Conservation (phyloP, 1,140 invertebrate genomes). For the Andrena cerasifolii region DNA sequence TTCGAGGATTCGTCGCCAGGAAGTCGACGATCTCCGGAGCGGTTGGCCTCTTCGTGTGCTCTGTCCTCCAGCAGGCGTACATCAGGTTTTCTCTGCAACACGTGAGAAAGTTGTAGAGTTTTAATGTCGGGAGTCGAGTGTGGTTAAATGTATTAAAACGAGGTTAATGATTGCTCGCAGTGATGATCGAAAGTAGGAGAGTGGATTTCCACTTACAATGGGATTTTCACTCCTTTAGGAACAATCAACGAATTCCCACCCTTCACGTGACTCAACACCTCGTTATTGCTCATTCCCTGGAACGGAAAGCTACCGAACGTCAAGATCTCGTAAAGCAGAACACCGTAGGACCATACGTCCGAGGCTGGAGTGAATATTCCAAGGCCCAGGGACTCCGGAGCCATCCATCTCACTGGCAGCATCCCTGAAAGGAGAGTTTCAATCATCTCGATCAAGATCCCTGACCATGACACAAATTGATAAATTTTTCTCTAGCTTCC, state of each 20-base stretch:
- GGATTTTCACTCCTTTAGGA: conserved; percentile 88
- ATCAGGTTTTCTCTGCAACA: conserved; percentile 87
- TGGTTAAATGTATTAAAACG: too few relatives aligned
- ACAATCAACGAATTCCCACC: conserved; percentile 87
- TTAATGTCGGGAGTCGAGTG: background rate
- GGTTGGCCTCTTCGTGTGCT: conserved; percentile 87
- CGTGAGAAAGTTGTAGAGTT: background rate
- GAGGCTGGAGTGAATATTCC: conserved; percentile 93
- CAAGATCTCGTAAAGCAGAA: conserved; percentile 92
- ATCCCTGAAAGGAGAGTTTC: conserved; percentile 83
- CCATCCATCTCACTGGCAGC: conserved; percentile 97
- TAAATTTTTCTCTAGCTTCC: background rate
- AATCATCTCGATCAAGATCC: background rate
- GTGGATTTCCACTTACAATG: conserved; percentile 87
- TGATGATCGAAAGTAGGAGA: background rate
- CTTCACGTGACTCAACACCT: conserved; percentile 92
- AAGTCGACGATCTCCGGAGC: conserved; percentile 91
- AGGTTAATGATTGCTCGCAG: too few relatives aligned
- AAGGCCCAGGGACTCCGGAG: conserved; percentile 89
- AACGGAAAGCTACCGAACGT: conserved; percentile 95
- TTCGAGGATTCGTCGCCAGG: conserved; percentile 88
- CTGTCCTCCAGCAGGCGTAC: conserved; percentile 89
- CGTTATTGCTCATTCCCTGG: conserved; percentile 91
- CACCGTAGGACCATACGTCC: conserved; percentile 94
- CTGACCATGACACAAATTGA: too few relatives aligned